phyloP scores from a whole-genome alignment of 2,888 invertebrate species.

The Nemoura dubitans region DNA sequence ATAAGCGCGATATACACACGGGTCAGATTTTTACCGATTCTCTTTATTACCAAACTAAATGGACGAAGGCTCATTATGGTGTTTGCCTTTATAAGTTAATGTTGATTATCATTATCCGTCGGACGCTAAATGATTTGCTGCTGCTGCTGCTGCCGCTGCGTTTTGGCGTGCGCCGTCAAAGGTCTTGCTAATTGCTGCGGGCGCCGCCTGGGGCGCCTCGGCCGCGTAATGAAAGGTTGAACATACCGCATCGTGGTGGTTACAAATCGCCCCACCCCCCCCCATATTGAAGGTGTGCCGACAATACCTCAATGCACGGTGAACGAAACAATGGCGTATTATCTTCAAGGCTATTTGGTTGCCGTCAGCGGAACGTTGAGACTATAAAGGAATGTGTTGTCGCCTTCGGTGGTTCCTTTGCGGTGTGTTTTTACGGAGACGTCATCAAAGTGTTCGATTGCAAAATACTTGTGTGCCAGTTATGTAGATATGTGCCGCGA shows the following conservation, averaged over 20 bases:
- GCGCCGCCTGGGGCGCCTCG: constrained; percentile 16
- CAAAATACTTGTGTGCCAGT: too few relatives aligned
- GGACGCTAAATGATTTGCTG: not conserved
- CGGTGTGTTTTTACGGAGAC: too few relatives aligned
- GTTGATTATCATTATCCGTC: not conserved
- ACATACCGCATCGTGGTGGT: constrained; percentile 42
- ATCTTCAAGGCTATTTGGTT: too few relatives aligned
- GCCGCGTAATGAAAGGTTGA: constrained; percentile 47
- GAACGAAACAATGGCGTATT: too few relatives aligned
- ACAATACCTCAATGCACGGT: not conserved
- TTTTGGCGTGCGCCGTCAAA: constrained; percentile 15
- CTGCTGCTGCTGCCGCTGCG: not conserved
- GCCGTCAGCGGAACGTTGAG: too few relatives aligned
- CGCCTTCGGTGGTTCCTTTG: too few relatives aligned
- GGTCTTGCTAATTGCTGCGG: constrained; percentile 41
- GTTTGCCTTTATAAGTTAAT: not conserved
- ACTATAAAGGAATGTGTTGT: too few relatives aligned
- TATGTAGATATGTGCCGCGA: too few relatives aligned
- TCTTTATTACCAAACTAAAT: not conserved
- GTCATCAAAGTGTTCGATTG: too few relatives aligned
- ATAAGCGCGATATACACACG: not conserved
- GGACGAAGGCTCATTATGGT: not conserved
- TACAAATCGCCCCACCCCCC: not conserved
- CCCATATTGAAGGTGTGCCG: too few relatives aligned
- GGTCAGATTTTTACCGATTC: not conserved